Base-by-base conservation (phyloP, 1,140 invertebrate species). In the Brachionus calyciflorus region DNA sequence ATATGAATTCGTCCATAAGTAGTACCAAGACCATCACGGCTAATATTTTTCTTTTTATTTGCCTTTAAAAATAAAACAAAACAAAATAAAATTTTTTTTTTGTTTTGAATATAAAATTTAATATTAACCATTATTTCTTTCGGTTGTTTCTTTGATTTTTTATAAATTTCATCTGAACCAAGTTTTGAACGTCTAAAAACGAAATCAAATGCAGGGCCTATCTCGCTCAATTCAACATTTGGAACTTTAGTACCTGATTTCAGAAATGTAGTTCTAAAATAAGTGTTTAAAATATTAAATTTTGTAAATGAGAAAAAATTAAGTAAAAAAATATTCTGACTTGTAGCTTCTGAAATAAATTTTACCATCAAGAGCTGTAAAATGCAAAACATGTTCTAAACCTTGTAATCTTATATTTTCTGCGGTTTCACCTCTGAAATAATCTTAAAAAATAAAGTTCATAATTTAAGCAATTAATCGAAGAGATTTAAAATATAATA, bases 161-260 rank as follows among this genome's bases (percentile, higher is more conserved):
- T 97, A 84, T 91, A 95, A 0, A 98, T 84, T 84, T 95, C 92
- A 80, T 92, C 91, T 0, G 93, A 92, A 0, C 93, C 93, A 41
- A 98, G 85, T 85, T 93, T 93, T 1, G 89, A 91, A 79, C 96
- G 87, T 78, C 93, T 88, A 0, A 98, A 81, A 24, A 87, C 87
- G 49, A 98, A 90, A 85, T 98, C 92, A 78, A 94, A 88, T n/a
- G 90, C 90, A 51, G 96, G 96, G 37, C 94, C 94, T 80, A 96
- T 94, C 88, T 97, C 94, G 82, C 91, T 90, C 17, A 98, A 85
- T 87, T 98, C 95, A 78, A 96, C 89, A 78, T 91, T 88, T 6
- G 96, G 95, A 77, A 89, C 91, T 81, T 89, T 89, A 75, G 89
- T 89, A 0, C 93, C 93, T 78, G 93, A 95, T 84, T 98, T 98